Percentiles rank a stretch among this genome's conserved stretches.
These are phyloP conservation scores for Chelonoidis abingdonii DNA, from an alignment of 2,113 vertebrate species.

Conservation along the genomic window DNA sequence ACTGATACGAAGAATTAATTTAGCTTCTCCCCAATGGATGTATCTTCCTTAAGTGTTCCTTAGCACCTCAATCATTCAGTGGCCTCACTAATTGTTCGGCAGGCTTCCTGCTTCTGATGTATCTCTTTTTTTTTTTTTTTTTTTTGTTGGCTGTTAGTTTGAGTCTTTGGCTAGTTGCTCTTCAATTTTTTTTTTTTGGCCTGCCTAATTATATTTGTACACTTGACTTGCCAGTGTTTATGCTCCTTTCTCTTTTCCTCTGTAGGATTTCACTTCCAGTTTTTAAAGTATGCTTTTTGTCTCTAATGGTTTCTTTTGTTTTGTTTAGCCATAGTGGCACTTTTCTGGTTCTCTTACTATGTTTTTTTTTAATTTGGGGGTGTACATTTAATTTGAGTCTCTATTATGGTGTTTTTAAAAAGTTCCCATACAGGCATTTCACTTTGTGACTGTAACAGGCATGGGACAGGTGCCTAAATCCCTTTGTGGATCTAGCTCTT, in stretches of 20 bases:
- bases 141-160: neutral
- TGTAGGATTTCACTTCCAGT: neutral
- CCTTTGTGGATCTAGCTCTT: neutral
- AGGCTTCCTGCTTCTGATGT: neutral
- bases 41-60: neutral
- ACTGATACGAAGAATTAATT: neutral
- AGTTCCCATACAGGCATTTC: neutral
- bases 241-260: neutral
- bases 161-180: neutral
- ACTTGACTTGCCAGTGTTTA: neutral
- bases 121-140: neutral
- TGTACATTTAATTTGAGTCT: neutral
- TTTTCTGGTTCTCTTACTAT: neutral
- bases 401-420: neutral
- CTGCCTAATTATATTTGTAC: neutral
- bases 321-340: neutral
- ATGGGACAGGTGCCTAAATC: neutral
- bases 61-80: neutral
- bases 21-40: neutral
- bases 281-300: neutral
- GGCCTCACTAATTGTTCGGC: neutral
- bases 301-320: neutral
- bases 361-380: neutral
- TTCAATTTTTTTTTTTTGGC: neutral
- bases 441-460: neutral